Percentiles rank a stretch among this genome's conserved stretches.
These are phyloP conservation scores for Hypercompe scribonia DNA, from an alignment of 2,888 invertebrate species.

Conservation along the genomic window DNA sequence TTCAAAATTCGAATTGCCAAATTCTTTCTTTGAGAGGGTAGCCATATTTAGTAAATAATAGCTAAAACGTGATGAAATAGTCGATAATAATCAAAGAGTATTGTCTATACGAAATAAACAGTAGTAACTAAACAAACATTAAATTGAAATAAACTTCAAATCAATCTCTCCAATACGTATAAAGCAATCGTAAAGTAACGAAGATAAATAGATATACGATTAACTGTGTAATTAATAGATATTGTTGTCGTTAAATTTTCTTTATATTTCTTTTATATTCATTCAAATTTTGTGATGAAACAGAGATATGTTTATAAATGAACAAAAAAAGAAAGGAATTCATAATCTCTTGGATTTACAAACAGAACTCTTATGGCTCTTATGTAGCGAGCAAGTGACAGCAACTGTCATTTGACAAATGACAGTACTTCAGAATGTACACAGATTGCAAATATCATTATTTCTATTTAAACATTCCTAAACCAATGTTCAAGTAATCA, in stretches of 20 bases:
- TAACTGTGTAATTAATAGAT: slow-evolving; percentile 38
- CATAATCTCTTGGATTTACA: neutral
- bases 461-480: slow-evolving; percentile 24
- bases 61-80: neutral
- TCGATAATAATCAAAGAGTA: neutral
- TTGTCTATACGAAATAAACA: neutral
- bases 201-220: slow-evolving; percentile 37
- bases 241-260: slow-evolving; percentile 32
- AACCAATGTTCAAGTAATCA: slow-evolving; percentile 39
- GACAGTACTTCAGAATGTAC: neutral
- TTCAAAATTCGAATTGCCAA: neutral
- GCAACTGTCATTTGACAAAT: slow-evolving; percentile 9
- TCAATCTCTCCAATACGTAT: slow-evolving; percentile 19
- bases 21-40: neutral
- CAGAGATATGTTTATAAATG: slow-evolving; percentile 5
- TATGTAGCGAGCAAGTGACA: neutral
- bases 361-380: slow-evolving; percentile 19
- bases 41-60: neutral
- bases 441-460: neutral
- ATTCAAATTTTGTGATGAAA: slow-evolving; percentile 8
- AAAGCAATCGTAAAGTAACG: slow-evolving; percentile 28
- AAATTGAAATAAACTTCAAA: slow-evolving; percentile 7
- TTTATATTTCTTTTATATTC: slow-evolving; percentile 24
- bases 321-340: too few relatives aligned
- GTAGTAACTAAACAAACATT: neutral